Evolutionary conservation across 2,797 vertebrate genomes (phyloP).

Genomic region (Rhinella marina): DNA sequence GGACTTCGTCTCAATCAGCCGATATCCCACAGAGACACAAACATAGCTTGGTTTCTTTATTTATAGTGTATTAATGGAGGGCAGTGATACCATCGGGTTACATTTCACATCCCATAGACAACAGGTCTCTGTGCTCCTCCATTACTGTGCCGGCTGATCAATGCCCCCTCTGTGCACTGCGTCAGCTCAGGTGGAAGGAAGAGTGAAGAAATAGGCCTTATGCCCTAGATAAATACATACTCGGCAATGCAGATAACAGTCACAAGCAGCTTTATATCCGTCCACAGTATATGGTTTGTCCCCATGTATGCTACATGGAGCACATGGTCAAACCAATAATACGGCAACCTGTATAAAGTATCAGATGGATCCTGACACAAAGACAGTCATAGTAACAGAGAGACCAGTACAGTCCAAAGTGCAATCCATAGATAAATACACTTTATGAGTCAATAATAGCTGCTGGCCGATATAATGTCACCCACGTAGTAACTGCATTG

Average conservation of each 20-base stretch:
- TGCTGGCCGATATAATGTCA: constrained; percentile 22
- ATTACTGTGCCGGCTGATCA: constrained; percentile 6
- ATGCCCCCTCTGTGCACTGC: constrained; percentile 28
- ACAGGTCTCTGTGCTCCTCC: constrained; percentile 11
- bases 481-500: constrained; percentile 1
- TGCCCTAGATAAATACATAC: background rate
- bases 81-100: background rate
- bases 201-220: background rate
- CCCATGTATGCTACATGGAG: background rate
- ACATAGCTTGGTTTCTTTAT: background rate
- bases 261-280: background rate
- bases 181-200: background rate
- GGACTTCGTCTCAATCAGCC: background rate
- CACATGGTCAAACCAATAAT: background rate
- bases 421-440: background rate
- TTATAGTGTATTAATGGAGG: background rate
- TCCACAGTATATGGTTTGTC: background rate
- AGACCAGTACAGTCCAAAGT: background rate
- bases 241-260: background rate
- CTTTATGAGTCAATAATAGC: background rate
- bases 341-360: background rate
- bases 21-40: background rate
- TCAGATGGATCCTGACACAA: background rate
- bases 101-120: constrained; percentile 10
- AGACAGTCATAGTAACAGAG: background rate